Evolutionary conservation across 2,888 invertebrate genomes (phyloP).

Genomic region (Chaetogeoica ovagalla): DNA sequence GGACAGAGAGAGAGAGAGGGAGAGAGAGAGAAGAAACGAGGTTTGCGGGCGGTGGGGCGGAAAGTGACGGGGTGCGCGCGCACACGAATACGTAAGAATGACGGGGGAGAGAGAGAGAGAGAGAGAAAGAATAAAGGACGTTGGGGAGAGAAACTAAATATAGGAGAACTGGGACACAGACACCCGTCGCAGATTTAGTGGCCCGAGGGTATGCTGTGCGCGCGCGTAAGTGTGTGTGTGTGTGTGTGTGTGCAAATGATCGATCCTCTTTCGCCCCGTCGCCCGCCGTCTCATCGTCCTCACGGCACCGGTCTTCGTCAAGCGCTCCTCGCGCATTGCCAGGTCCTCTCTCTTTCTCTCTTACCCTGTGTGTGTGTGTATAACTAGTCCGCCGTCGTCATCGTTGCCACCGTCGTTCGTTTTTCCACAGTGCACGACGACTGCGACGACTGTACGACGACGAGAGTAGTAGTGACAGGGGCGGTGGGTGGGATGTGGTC

Average conservation of each 20-base stretch:
- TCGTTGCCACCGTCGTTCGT: constrained; percentile 24
- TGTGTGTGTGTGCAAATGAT: constrained; percentile 51
- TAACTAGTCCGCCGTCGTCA: constrained; percentile 4
- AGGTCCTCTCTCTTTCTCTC: constrained; percentile 22
- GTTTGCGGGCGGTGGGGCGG: too few species aligned
- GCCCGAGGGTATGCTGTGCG: neutral
- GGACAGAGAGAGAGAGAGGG: neutral
- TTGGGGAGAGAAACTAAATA: neutral
- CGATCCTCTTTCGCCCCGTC: constrained; percentile 43
- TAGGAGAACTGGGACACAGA: neutral
- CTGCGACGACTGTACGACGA: constrained; percentile 1
- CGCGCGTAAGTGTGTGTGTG: neutral
- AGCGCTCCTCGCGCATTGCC: constrained; percentile 39
- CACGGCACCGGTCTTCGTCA: constrained; percentile 11
- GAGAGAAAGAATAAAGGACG: neutral
- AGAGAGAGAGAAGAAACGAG: neutral
- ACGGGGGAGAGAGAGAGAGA: neutral
- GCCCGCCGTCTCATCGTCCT: neutral
- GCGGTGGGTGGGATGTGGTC: neutral
- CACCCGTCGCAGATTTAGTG: constrained; percentile 45
- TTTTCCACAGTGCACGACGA: constrained; percentile 31
- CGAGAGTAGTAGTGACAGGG: neutral
- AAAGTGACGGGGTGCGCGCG: too few species aligned
- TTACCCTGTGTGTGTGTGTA: neutral
- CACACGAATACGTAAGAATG: too few species aligned